These are phyloP conservation scores for Mustela lutreola DNA, from an alignment of 2,113 vertebrate species.

Conservation along the genomic window DNA sequence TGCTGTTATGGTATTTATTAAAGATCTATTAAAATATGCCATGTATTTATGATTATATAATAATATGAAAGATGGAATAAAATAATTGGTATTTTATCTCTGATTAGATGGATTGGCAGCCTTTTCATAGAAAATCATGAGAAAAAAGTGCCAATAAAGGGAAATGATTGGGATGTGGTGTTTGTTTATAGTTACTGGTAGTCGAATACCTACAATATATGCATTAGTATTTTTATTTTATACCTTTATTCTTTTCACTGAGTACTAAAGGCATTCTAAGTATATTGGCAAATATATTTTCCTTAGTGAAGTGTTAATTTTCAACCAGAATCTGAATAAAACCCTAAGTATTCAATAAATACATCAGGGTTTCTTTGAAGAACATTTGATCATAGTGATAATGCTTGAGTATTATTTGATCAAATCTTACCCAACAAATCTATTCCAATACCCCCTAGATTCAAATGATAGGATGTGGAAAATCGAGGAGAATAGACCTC, in stretches of 20 bases:
- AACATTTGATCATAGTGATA: background rate
- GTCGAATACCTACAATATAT: background rate
- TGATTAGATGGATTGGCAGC: background rate
- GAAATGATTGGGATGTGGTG: background rate
- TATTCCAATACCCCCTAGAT: background rate
- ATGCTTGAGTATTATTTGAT: background rate
- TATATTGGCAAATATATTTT: background rate
- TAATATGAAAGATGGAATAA: background rate
- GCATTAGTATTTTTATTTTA: background rate
- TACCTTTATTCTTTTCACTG: background rate
- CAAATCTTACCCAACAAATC: background rate
- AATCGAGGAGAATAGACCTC: background rate
- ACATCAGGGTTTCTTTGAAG: background rate
- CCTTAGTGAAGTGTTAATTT: background rate
- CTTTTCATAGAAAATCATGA: background rate
- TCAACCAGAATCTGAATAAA: background rate
- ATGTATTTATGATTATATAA: background rate
- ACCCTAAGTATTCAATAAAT: background rate
- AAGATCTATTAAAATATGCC: background rate
- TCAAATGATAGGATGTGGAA: background rate
- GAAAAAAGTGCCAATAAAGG: background rate
- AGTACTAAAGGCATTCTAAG: background rate
- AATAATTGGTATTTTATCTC: background rate
- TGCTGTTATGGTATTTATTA: background rate
- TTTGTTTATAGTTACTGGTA: background rate